phyloP scores from a whole-genome alignment of 2,888 invertebrate species.

The Metacarcinus magister region DNA sequence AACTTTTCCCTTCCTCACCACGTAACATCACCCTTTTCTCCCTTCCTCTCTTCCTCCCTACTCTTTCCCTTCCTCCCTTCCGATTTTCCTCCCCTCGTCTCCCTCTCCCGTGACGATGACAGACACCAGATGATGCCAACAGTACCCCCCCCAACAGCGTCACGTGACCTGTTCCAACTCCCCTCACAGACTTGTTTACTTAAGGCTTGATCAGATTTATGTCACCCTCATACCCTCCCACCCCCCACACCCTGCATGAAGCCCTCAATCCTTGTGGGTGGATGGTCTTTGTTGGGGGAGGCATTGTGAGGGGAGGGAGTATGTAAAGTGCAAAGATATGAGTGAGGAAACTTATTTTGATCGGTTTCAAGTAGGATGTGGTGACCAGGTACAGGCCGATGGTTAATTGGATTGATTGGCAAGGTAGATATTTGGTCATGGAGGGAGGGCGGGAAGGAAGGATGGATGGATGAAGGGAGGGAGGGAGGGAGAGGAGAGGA shows the following conservation, averaged over 20 bases:
- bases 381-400: neutral
- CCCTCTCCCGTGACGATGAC: conserved; percentile 63
- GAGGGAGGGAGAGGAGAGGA: neutral
- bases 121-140: conserved; percentile 73
- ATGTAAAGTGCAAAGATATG: neutral
- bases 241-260: neutral
- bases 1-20: neutral
- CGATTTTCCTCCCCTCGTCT: neutral
- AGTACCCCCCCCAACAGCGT: conserved; percentile 60
- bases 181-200: conserved; percentile 68
- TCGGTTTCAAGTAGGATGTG: neutral
- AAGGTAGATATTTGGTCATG: neutral
- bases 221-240: neutral
- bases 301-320: neutral
- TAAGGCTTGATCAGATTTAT: conserved; percentile 62
- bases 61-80: neutral
- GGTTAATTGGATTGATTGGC: conserved; percentile 11
- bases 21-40: neutral
- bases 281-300: neutral
- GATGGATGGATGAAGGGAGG: neutral
- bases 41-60: neutral
- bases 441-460: neutral
- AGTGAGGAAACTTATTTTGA: neutral
- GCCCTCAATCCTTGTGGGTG: neutral
- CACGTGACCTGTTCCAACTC: conserved; percentile 65